A percentile compares a stretch with the other conserved stretches of the same genome.
Conservation (phyloP, 2,797 vertebrate genomes). For the Otus scops region DNA sequence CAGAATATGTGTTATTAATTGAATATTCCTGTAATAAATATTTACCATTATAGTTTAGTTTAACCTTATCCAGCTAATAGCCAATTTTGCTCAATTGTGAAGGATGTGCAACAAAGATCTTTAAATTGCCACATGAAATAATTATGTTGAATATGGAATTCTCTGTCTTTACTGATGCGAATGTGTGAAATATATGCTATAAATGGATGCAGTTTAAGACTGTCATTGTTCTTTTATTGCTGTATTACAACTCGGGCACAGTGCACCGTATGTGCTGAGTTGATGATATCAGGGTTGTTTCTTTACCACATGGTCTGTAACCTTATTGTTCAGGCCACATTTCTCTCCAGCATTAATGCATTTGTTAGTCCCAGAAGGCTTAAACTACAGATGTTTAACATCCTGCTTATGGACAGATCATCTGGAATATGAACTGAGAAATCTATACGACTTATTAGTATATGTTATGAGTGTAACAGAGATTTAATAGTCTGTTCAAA, state of each 20-base stretch:
- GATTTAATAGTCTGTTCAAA: constrained; percentile 80
- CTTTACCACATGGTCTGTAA: constrained; percentile 78
- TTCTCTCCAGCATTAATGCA: constrained; percentile 92
- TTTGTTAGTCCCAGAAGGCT: constrained; percentile 89
- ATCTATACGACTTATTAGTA: constrained; percentile 81
- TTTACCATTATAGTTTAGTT: constrained; percentile 24
- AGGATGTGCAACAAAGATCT: constrained; percentile 36
- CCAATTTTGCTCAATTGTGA: constrained; percentile 55
- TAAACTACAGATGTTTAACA: constrained; percentile 88
- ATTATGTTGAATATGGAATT: constrained; percentile 56
- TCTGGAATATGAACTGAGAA: constrained; percentile 82
- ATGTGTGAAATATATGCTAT: constrained; percentile 43
- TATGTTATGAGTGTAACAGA: constrained; percentile 77
- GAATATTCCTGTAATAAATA: constrained; percentile 42
- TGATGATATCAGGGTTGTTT: constrained; percentile 61
- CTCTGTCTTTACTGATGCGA: constrained; percentile 53
- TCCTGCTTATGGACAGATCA: constrained; percentile 81
- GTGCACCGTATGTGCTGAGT: constrained; percentile 20
- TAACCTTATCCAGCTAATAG: constrained; percentile 57
- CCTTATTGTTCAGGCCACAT: constrained; percentile 88
- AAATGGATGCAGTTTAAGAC: constrained; percentile 59
- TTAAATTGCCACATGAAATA: constrained; percentile 64
- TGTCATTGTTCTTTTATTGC: constrained; percentile 61
- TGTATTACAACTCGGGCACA: constrained; percentile 46
- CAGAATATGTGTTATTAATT: constrained; percentile 50